These are phyloP conservation scores for Meghimatium bilineatum DNA, from an alignment of 2,888 invertebrate species.

Conservation along the genomic window DNA sequence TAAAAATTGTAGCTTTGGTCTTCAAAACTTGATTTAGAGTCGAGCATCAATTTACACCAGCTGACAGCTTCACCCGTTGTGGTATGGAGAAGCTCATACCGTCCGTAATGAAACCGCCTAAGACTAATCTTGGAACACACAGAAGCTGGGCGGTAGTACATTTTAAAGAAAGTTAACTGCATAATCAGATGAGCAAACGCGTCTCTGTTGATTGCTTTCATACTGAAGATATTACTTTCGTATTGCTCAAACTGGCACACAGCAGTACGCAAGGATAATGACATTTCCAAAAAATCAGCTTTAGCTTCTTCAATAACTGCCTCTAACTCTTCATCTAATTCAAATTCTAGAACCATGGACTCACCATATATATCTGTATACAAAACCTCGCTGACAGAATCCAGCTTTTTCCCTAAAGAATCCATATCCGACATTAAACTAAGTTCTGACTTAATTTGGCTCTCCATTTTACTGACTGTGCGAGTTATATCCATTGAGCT, in stretches of 20 bases:
- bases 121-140: constrained; percentile 26
- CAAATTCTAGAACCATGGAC: background rate
- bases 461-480: background rate
- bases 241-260: constrained; percentile 24
- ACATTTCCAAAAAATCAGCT: constrained; percentile 7
- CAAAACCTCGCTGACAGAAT: background rate
- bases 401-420: background rate
- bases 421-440: constrained; percentile 10
- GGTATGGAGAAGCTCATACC: constrained; percentile 14
- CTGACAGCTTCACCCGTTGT: background rate
- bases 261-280: background rate
- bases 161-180: constrained; percentile 30
- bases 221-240: background rate
- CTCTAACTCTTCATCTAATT: background rate
- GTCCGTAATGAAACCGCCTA: constrained; percentile 15
- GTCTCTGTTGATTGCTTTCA: constrained; percentile 18
- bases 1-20: background rate
- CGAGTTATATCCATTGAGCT: background rate
- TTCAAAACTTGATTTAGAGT: background rate
- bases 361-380: background rate
- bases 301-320: constrained; percentile 9
- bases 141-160: constrained; percentile 25
- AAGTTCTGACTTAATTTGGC: background rate
- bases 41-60: constrained; percentile 28
- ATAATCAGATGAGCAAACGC: constrained; percentile 41